These are phyloP conservation scores for Zosterops lateralis DNA, from an alignment of 2,113 vertebrate genomes.

Conservation along the genomic window DNA sequence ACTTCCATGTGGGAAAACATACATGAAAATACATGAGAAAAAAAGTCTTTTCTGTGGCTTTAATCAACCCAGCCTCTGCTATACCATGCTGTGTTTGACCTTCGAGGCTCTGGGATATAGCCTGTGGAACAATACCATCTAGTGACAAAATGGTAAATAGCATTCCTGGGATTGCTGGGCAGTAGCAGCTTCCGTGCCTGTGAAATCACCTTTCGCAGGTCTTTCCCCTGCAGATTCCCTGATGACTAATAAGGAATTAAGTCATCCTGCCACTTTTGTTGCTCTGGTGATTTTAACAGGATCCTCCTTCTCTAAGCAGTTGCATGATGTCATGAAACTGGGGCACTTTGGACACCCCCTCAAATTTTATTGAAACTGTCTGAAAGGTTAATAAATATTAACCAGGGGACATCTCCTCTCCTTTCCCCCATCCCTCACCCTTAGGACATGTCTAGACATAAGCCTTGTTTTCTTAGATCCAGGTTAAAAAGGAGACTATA, in stretches of 20 bases:
- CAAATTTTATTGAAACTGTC: not conserved
- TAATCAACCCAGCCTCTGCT: not conserved
- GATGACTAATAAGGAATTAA: not conserved
- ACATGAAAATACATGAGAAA: not conserved
- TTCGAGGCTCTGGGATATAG: conserved; percentile 24
- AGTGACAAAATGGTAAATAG: conserved; percentile 61
- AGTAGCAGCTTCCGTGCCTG: not conserved
- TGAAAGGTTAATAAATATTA: not conserved
- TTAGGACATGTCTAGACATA: not conserved
- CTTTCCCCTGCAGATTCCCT: not conserved
- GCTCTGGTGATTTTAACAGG: not conserved
- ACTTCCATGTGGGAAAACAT: not conserved
- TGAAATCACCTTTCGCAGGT: conserved; percentile 1
- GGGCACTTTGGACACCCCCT: not conserved
- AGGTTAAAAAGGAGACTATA: not conserved
- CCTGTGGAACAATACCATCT: conserved; percentile 64
- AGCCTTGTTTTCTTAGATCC: not conserved
- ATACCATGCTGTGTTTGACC: not conserved
- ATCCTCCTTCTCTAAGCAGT: not conserved
- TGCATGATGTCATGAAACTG: not conserved
- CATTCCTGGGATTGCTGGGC: conserved; percentile 20
- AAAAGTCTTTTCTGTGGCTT: not conserved
- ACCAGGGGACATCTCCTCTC: not conserved
- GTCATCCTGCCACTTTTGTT: not conserved
- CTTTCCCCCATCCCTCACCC: not conserved